Conservation (phyloP, 2,797 vertebrate genomes). For the Allobates femoralis region DNA sequence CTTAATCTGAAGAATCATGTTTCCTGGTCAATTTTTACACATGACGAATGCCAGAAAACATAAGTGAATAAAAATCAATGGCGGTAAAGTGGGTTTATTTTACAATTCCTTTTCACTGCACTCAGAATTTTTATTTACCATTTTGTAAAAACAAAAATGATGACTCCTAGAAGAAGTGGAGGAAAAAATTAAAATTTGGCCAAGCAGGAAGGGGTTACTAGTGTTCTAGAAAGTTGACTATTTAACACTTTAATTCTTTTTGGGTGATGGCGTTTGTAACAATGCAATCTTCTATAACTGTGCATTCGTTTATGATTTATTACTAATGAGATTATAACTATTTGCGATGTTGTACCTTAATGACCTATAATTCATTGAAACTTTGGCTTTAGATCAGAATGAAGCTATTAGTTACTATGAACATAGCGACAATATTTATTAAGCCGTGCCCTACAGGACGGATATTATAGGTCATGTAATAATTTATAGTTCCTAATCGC, state of each 20-base stretch:
- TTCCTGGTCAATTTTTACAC: too few relatives aligned
- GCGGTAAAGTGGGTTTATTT: too few relatives aligned
- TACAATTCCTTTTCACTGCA: too few relatives aligned
- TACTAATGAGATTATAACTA: constrained; percentile 7
- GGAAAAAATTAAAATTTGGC: too few relatives aligned
- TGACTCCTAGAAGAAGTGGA: too few relatives aligned
- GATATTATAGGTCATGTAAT: constrained; percentile 22
- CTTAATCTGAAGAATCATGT: too few relatives aligned
- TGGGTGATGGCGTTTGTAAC: background rate
- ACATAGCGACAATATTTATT: constrained; percentile 16
- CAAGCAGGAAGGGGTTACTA: background rate
- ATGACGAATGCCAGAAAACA: too few relatives aligned
- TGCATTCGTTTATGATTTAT: background rate
- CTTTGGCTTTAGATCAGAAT: constrained; percentile 6
- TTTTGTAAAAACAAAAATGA: too few relatives aligned
- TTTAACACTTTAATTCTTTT: background rate
- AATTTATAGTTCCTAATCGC: constrained; percentile 32
- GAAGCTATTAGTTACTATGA: constrained; percentile 4
- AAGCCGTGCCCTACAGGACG: background rate
- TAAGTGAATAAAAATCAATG: too few relatives aligned
- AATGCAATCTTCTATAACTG: background rate
- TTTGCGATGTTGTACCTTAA: background rate
- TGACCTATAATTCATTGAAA: background rate
- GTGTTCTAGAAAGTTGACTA: background rate
- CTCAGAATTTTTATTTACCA: too few relatives aligned